Conservation (phyloP, 2,113 vertebrate species). For the Silurus glanis region DNA sequence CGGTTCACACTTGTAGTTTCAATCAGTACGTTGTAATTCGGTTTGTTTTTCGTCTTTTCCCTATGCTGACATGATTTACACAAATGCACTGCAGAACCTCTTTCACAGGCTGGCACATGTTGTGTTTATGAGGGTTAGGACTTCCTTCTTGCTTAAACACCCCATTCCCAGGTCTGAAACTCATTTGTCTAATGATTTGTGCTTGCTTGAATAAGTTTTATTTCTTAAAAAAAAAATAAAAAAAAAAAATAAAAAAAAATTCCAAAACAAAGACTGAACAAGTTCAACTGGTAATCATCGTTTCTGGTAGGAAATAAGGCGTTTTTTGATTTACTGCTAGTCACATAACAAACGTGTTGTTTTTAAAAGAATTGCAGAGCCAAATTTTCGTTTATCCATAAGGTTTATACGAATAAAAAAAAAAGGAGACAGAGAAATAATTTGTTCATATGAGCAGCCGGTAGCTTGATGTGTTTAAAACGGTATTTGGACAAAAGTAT, state of each 20-base stretch:
- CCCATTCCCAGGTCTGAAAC: not conserved
- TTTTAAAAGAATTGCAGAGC: not conserved
- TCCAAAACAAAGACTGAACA: not conserved
- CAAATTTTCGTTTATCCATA: not conserved
- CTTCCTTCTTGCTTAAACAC: not conserved
- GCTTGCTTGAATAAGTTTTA: not conserved
- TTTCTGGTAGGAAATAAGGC: not conserved
- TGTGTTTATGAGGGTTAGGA: not conserved
- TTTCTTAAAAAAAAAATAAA: not conserved
- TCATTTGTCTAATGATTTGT: conserved; percentile 4
- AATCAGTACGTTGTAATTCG: not conserved
- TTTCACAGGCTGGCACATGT: conserved; percentile 18
- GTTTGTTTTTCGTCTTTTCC: conserved; percentile 6
- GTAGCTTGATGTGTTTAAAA: not conserved
- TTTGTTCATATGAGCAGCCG: not conserved
- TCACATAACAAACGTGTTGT: not conserved
- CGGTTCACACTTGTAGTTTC: not conserved
- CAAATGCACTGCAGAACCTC: not conserved
- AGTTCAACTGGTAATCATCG: not conserved
- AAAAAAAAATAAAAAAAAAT: not conserved
- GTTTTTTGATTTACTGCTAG: not conserved
- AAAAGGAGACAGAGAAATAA: not conserved
- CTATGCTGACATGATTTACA: not conserved
- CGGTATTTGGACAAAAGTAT: too few relatives aligned
- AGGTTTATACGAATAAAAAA: not conserved